Percentiles rank a stretch among this genome's conserved stretches.
phyloP scores from a whole-genome alignment of 2,888 invertebrate species.

The Pharmacophagus antenor region DNA sequence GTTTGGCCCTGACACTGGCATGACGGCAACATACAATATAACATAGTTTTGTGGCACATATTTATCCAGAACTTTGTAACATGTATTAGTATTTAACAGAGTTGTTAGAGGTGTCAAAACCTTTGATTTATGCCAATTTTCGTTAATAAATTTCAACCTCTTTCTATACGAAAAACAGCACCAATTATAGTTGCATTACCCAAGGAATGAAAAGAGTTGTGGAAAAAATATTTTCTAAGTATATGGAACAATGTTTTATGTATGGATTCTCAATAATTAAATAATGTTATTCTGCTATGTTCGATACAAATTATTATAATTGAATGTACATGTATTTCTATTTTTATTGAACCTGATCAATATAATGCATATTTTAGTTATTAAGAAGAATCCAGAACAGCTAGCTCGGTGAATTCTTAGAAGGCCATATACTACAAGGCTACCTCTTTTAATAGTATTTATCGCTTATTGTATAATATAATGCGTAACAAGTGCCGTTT shows the following conservation, averaged over 20 bases:
- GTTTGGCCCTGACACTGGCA: too few species aligned
- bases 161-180: too few species aligned
- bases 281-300: neutral
- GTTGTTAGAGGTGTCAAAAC: too few species aligned
- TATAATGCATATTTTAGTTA: constrained; percentile 12
- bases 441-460: constrained; percentile 15
- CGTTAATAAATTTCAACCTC: too few species aligned
- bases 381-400: constrained; percentile 17
- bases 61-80: too few species aligned
- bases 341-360: constrained; percentile 17
- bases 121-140: too few species aligned
- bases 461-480: constrained; percentile 19
- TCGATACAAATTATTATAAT: constrained; percentile 1
- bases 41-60: too few species aligned
- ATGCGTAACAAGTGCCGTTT: constrained; percentile 3
- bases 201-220: neutral
- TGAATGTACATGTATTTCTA: neutral
- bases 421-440: constrained; percentile 15
- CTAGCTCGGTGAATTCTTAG: constrained; percentile 1
- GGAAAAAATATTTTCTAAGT: neutral
- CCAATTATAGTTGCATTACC: neutral
- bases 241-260: neutral
- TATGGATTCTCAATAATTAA: constrained; percentile 1
- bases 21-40: too few species aligned
- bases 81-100: too few species aligned